These are phyloP conservation scores for Rostratula benghalensis DNA, from an alignment of 2,113 vertebrate genomes.

Conservation along the genomic window DNA sequence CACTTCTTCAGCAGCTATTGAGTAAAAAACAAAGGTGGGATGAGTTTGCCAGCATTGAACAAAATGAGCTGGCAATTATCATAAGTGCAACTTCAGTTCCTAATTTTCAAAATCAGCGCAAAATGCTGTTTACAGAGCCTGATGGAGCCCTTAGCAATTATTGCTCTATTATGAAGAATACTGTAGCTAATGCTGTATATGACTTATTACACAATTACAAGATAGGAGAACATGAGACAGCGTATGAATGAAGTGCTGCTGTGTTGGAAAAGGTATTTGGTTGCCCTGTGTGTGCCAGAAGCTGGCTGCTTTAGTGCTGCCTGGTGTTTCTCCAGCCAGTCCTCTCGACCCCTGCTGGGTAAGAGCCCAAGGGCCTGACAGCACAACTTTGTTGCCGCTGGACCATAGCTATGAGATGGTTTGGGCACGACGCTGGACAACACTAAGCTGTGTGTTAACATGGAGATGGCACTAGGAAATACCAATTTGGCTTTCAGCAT, in stretches of 20 bases:
- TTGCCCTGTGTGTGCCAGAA: not conserved
- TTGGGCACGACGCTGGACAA: not conserved
- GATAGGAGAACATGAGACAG: not conserved
- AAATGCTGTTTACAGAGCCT: constrained; percentile 14
- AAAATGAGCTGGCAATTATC: not conserved
- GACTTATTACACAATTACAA: not conserved
- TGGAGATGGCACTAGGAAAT: not conserved
- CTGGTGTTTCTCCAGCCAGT: not conserved
- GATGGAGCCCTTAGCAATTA: not conserved
- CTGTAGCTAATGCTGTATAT: not conserved
- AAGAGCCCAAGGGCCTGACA: not conserved
- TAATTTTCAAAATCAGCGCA: constrained; percentile 22
- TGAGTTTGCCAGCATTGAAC: not conserved
- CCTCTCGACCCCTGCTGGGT: not conserved
- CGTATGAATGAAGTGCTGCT: not conserved
- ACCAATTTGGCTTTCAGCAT: not conserved
- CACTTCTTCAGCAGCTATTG: not conserved
- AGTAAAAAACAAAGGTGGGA: not conserved
- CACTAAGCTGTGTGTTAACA: not conserved
- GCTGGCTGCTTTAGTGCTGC: not conserved
- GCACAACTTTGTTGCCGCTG: not conserved
- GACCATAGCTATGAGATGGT: rapidly evolving
- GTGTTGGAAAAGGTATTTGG: not conserved
- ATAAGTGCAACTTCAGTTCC: not conserved
- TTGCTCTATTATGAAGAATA: not conserved